Conservation (phyloP, 2,113 vertebrate genomes). For the Pluvianellus socialis region DNA sequence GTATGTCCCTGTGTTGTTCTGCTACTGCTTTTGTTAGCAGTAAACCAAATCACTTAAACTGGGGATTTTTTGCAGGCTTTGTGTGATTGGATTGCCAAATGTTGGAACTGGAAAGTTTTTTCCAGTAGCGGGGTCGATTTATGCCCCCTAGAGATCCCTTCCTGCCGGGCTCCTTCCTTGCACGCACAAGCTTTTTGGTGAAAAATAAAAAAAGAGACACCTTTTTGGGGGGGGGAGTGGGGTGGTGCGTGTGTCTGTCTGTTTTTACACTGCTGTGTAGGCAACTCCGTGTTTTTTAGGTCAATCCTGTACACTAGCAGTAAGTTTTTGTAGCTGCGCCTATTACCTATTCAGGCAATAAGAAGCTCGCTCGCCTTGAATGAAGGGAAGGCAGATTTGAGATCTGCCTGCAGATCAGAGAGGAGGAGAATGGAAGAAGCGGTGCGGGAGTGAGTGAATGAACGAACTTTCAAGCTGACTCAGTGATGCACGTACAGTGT, state of each 20-base stretch:
- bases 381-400: not conserved
- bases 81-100: not conserved
- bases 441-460: slow-evolving; percentile 74
- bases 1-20: not conserved
- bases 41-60: not conserved
- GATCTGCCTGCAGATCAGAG: not conserved
- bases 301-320: not conserved
- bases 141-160: not conserved
- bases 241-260: not conserved
- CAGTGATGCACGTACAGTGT: slow-evolving; percentile 43
- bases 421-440: slow-evolving; percentile 53
- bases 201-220: not conserved
- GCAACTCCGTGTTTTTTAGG: not conserved
- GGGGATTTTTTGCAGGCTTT: not conserved
- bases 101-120: not conserved
- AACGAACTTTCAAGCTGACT: slow-evolving; percentile 65
- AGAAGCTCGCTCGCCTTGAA: not conserved
- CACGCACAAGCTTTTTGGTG: not conserved
- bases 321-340: not conserved
- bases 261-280: not conserved
- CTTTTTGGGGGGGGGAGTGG: not conserved
- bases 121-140: not conserved
- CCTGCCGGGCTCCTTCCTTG: not conserved
- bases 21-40: not conserved
- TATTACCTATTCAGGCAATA: not conserved